Percentiles rank a stretch among this genome's conserved stretches.
phyloP scores from a whole-genome alignment of 37 sponge, comb jelly and placozoan species.

The Mnemiopsis leidyi region DNA sequence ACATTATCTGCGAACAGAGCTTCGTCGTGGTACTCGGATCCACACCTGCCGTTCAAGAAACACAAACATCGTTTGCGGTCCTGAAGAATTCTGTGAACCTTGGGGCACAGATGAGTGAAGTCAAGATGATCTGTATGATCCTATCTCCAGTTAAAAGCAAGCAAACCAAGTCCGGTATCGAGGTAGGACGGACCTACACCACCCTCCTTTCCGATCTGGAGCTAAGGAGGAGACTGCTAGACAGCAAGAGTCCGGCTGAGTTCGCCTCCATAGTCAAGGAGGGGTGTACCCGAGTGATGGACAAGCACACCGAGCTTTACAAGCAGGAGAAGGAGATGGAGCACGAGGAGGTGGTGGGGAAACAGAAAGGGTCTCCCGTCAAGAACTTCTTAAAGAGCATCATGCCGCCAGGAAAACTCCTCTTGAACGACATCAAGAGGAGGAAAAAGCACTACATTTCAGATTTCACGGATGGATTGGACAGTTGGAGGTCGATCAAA shows the following conservation, averaged over 20 bases:
- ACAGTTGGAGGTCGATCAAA: slow-evolving; percentile 15
- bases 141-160: slow-evolving; percentile 48
- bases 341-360: neutral
- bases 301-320: neutral
- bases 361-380: neutral
- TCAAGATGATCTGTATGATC: slow-evolving; percentile 23
- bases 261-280: slow-evolving; percentile 12
- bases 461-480: slow-evolving; percentile 56
- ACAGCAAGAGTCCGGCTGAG: slow-evolving; percentile 2
- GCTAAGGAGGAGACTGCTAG: neutral
- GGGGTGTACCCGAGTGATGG: neutral
- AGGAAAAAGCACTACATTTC: slow-evolving; percentile 11
- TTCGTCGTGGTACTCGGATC: slow-evolving; percentile 34
- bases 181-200: slow-evolving; percentile 49
- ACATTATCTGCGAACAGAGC: neutral
- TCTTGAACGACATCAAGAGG: neutral
- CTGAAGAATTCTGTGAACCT: neutral
- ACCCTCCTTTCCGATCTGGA: slow-evolving; percentile 19
- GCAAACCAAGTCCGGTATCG: slow-evolving; percentile 50
- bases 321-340: neutral
- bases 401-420: slow-evolving; percentile 51
- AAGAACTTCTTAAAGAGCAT: neutral
- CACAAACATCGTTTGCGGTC: slow-evolving; percentile 29
- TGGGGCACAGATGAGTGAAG: neutral
- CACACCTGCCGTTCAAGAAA: neutral